Percentiles rank a stretch among this genome's conserved stretches.
Evolutionary conservation across 2,797 vertebrate genomes (phyloP).

Genomic region (Liparis tanakae): DNA sequence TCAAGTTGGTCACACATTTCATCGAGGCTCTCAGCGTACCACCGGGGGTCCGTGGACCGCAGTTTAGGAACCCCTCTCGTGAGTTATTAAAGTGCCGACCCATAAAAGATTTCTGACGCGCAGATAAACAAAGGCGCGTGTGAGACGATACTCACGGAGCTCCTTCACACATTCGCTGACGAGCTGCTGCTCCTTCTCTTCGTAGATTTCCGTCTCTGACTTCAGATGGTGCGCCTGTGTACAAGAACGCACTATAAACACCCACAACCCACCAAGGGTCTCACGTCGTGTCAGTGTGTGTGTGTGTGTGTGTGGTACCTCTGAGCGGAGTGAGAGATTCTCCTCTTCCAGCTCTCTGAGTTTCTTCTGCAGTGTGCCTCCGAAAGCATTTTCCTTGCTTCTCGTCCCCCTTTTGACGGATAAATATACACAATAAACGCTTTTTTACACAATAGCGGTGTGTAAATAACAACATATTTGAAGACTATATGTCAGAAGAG

Average conservation of each 20-base stretch:
- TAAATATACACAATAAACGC: not conserved
- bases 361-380: slow-evolving; percentile 92
- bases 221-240: slow-evolving; percentile 92
- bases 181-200: slow-evolving; percentile 97
- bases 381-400: slow-evolving; percentile 84
- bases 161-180: slow-evolving; percentile 99
- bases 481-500: slow-evolving; percentile 12
- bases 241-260: not conserved
- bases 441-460: not conserved
- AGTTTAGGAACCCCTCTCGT: not conserved
- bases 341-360: slow-evolving; percentile 96
- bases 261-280: not conserved
- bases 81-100: not conserved
- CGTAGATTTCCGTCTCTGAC: slow-evolving; percentile 94
- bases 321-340: slow-evolving; percentile 93
- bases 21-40: too few species aligned
- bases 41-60: too few species aligned
- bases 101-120: not conserved
- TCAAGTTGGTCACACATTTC: too few species aligned
- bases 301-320: slow-evolving; percentile 80
- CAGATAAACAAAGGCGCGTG: not conserved
- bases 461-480: not conserved
- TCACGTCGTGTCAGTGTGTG: not conserved
- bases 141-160: slow-evolving; percentile 84
- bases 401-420: slow-evolving; percentile 68